phyloP scores from a whole-genome alignment of 2,888 invertebrate genomes.

The Adineta ricciae region DNA sequence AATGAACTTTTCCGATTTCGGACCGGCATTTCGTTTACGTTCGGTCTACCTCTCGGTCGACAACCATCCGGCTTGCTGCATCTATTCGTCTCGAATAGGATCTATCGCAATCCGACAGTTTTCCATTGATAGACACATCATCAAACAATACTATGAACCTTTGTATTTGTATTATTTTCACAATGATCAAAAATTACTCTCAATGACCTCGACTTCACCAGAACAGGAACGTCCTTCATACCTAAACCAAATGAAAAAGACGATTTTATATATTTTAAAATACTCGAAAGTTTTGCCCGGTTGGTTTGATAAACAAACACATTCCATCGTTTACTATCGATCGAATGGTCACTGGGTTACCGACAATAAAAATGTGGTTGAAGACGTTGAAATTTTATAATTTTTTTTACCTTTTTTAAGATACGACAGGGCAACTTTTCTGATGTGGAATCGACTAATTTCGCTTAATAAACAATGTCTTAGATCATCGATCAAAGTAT shows the following conservation, averaged over 20 bases:
- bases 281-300: not conserved
- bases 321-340: not conserved
- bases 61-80: not conserved
- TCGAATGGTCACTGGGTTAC: not conserved
- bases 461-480: not conserved
- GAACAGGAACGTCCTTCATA: slow-evolving; percentile 26
- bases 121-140: not conserved
- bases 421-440: not conserved
- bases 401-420: not conserved
- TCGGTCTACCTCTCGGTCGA: not conserved
- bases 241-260: not conserved
- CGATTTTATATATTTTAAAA: not conserved
- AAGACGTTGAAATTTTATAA: not conserved
- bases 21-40: slow-evolving; percentile 23
- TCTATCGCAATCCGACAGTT: not conserved
- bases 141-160: not conserved
- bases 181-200: not conserved
- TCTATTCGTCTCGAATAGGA: not conserved
- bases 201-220: slow-evolving; percentile 28
- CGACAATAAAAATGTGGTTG: not conserved
- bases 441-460: not conserved
- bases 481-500: not conserved
- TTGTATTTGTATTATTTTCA: not conserved
- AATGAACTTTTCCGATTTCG: slow-evolving; percentile 22
- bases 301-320: slow-evolving; percentile 4